Evolutionary conservation across 2,888 invertebrate species (phyloP).

Genomic region (Dyspetes luteomarginatus): DNA sequence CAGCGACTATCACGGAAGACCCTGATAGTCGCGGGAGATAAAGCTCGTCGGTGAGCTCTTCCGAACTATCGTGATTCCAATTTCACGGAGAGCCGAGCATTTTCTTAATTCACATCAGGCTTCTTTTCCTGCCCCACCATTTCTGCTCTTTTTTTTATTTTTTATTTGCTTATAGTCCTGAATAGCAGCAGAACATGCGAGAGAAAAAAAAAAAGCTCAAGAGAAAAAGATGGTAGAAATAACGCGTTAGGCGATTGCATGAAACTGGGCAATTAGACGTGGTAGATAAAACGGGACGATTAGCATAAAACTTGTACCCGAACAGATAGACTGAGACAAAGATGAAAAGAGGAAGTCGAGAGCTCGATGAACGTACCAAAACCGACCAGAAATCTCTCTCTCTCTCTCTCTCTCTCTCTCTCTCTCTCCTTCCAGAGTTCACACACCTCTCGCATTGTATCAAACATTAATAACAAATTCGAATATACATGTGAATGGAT

Average conservation of each 20-base stretch:
- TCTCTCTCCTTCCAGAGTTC: background rate
- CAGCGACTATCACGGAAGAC: too few species aligned
- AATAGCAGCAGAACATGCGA: background rate
- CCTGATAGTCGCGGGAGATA: slow-evolving; percentile 17
- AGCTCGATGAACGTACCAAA: too few species aligned
- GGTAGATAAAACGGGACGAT: slow-evolving; percentile 41
- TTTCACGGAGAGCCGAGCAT: slow-evolving; percentile 62
- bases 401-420: too few species aligned
- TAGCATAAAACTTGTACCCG: slow-evolving; percentile 58
- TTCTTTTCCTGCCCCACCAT: slow-evolving; percentile 25
- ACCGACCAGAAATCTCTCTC: too few species aligned
- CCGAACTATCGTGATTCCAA: slow-evolving; percentile 61
- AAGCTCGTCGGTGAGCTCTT: slow-evolving; percentile 10
- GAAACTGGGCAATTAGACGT: slow-evolving; percentile 55
- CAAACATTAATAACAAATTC: background rate
- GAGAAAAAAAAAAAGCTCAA: slow-evolving; percentile 1
- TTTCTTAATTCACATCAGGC: slow-evolving; percentile 54
- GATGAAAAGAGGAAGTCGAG: slow-evolving; percentile 5
- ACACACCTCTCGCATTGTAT: background rate
- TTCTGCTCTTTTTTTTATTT: slow-evolving; percentile 26
- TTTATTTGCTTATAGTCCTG: slow-evolving; percentile 32
- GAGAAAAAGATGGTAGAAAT: slow-evolving; percentile 35
- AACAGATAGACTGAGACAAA: slow-evolving; percentile 25
- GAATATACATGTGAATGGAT: too few species aligned
- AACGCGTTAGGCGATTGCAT: slow-evolving; percentile 46